Evolutionary conservation across 2,113 vertebrate genomes (phyloP), one percentile per base, ranked within the genome.

Genomic region (Engystomops pustulosus): DNA sequence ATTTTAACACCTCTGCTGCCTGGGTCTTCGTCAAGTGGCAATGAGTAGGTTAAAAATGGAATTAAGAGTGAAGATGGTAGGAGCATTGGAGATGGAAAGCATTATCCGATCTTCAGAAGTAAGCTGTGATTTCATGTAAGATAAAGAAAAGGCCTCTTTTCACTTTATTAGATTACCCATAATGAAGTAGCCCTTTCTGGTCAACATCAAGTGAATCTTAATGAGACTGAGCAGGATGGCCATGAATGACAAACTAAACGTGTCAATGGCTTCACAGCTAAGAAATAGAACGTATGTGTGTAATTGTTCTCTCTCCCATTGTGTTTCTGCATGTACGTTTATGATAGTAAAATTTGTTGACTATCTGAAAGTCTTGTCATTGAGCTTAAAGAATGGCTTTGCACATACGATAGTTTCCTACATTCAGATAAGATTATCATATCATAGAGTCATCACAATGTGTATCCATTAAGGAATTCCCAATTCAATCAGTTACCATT

Each of bases 1-100:
- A 25, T 14, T 67, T 72, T 83, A 83, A 83, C 70, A 38, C 69
- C 34, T 83, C 74, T 81, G 27, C 44, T 81, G 45, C 62, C 60
- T 23, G 20, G 7, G 27, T 14, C 49, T 5, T 23, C 15, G 4
- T 8, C 49, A 1, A 38, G 10, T 53, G 49, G 47, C 30, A 23
- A n/a, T 23, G 51, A 77, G 15, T 2, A 41, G 34, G 75, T 58
- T 60, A 78, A 55, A 77, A 15, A 14, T 41, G 25, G 15, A 76
- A 34, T n/a, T 30, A 27, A 38, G 3, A 9, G 36, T 15, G 10
- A 4, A 20, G 30, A 58, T 38, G 10, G 11, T 38, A 7, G n/a
- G 25, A 60, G n/a, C 9, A 9, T 38, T 76, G 6, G n/a, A 38
- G 17, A 15, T 10, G 23, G 45, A 45, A 6, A 25, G 14, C 51